Conservation (phyloP, 2,113 vertebrate species). For the Engraulis encrasicolus region DNA sequence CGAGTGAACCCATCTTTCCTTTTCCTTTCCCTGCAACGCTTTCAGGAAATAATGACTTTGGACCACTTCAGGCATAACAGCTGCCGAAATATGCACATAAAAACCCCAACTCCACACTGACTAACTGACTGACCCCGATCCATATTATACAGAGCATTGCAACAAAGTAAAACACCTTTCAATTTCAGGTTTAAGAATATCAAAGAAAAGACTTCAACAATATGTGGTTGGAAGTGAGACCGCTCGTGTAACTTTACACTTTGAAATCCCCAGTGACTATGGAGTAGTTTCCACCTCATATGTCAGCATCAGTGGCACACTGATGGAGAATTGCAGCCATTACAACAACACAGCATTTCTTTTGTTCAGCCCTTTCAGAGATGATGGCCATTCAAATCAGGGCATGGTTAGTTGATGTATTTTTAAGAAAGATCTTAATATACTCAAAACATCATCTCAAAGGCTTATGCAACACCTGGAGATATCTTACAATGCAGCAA, state of each 20-base stretch:
- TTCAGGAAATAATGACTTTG: slow-evolving; percentile 12
- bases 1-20: background rate
- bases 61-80: background rate
- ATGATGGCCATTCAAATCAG: too few relatives aligned
- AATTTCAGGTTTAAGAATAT: background rate
- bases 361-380: too few relatives aligned
- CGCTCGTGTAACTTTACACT: background rate
- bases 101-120: background rate
- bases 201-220: background rate
- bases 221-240: background rate
- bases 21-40: background rate
- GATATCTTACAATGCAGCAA: too few relatives aligned
- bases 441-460: too few relatives aligned
- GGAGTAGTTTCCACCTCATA: background rate
- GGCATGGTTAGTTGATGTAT: too few relatives aligned
- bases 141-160: background rate
- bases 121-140: background rate
- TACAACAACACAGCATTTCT: too few relatives aligned
- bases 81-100: slow-evolving; percentile 18
- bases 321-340: too few relatives aligned
- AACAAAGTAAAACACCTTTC: background rate
- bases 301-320: background rate
- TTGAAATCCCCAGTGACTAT: background rate
- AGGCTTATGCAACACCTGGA: too few relatives aligned
- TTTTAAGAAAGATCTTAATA: too few relatives aligned